phyloP scores from a whole-genome alignment of 1,140 invertebrate species.

The Leptopilina boulardi region DNA sequence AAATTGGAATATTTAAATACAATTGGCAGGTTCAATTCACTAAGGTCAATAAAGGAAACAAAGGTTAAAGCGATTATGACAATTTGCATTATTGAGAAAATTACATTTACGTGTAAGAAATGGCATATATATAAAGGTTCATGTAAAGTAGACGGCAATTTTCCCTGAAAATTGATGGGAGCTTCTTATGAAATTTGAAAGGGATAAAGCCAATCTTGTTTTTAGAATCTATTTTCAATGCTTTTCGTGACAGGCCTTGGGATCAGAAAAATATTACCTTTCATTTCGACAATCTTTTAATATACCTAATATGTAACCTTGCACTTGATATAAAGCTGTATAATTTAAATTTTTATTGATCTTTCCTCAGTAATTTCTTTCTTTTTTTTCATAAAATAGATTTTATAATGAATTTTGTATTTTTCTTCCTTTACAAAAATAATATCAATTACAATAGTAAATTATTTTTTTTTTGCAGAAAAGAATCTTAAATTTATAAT shows the following conservation, averaged over 20 bases:
- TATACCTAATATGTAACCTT: slow-evolving; percentile 7
- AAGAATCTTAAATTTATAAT: no score
- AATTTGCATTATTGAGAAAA: slow-evolving; percentile 24
- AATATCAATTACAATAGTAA: no score
- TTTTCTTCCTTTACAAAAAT: no score
- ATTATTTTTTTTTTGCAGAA: no score
- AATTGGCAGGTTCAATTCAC: neutral
- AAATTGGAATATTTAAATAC: neutral
- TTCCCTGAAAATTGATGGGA: neutral
- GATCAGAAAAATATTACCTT: slow-evolving; percentile 26
- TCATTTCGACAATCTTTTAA: neutral
- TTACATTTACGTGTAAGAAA: slow-evolving; percentile 14
- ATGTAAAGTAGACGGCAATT: slow-evolving; percentile 1
- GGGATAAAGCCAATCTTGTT: neutral
- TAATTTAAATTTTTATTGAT: slow-evolving; percentile 1
- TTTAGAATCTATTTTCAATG: slow-evolving; percentile 26
- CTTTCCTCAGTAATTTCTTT: neutral
- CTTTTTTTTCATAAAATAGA: neutral
- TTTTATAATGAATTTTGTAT: neutral
- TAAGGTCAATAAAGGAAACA: slow-evolving; percentile 10
- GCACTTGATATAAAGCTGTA: neutral
- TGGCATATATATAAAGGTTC: slow-evolving; percentile 9
- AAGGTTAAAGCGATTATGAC: slow-evolving; percentile 14
- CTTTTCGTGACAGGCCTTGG: slow-evolving; percentile 1
- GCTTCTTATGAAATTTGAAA: neutral